Conservation (phyloP, 2,113 vertebrate genomes). For the Neolamprologus variostigma region DNA sequence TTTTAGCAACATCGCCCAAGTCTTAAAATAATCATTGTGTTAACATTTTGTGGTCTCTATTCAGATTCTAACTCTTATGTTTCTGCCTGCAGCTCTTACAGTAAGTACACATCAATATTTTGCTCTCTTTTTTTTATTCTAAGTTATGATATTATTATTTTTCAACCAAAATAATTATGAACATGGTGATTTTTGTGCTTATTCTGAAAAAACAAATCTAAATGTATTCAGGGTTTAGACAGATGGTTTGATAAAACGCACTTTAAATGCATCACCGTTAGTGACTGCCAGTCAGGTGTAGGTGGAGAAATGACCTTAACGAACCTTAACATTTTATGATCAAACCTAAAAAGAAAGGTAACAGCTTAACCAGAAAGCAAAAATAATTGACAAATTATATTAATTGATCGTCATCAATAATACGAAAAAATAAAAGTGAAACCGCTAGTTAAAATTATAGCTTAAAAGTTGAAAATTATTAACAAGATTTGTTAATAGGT, state of each 20-base stretch:
- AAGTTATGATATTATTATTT: background rate
- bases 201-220: background rate
- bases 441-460: background rate
- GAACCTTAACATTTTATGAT: background rate
- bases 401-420: background rate
- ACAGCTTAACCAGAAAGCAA: background rate
- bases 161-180: background rate
- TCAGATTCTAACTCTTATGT: background rate
- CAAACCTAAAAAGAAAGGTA: background rate
- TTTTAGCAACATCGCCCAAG: background rate
- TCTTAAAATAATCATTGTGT: background rate
- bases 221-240: background rate
- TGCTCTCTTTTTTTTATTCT: background rate
- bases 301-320: background rate
- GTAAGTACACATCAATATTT: background rate
- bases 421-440: background rate
- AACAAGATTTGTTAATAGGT: background rate
- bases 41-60: background rate
- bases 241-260: background rate
- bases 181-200: background rate
- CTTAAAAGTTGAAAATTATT: background rate
- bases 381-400: background rate
- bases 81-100: background rate
- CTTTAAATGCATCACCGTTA: background rate
- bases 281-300: background rate